Evolutionary conservation across 1,140 invertebrate species (phyloP), one percentile per base, ranked within the genome.

Genomic region (Goniozus legneri): DNA sequence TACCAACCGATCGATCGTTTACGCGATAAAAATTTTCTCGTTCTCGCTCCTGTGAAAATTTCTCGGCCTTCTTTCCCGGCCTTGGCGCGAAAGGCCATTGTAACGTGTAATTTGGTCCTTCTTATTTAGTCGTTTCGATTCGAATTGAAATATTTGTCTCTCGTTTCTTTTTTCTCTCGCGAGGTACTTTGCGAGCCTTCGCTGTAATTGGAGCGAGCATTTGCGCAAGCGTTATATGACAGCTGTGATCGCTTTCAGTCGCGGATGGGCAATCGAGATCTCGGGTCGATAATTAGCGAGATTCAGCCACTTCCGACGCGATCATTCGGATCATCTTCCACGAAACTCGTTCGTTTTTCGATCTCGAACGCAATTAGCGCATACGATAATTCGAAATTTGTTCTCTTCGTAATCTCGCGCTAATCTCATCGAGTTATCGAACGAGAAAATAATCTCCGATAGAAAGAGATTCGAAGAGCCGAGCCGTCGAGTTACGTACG

Each of bases 141-240:
- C 35, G 8, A 21, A 27, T 15, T 18, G 20, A 24, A 32, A 18
- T 32, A 50, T 50, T 50, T 31, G 39, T 43, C 41, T 39, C 18
- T n/a, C 3, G 33, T 20, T 44, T 47, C 27, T 37, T 41, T 34
- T 43, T 30, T 32, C 21, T n/a, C 31, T 37, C 44, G 30, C 27
- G 33, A 16, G 38, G 31, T 44, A 54, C 52, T 52, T 56, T 33
- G 46, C 50, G 43, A 16, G 37, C 44, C 41, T 52, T 31, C 35
- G 52, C 40, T 35, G 56, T 58, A 62, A 61, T 51, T 52, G 42
- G 60, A 62, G 50, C 60, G 41, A 38, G 18, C 19, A 19, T 37
- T 58, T 57, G 40, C 55, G 56, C 36, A 57, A 57, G 40, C 3
- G 20, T 22, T 31, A 47, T 31, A 50, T 38, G 15, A 27, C 44